Conservation (phyloP, 2,113 vertebrate species). For the Myiagra hebetior region DNA sequence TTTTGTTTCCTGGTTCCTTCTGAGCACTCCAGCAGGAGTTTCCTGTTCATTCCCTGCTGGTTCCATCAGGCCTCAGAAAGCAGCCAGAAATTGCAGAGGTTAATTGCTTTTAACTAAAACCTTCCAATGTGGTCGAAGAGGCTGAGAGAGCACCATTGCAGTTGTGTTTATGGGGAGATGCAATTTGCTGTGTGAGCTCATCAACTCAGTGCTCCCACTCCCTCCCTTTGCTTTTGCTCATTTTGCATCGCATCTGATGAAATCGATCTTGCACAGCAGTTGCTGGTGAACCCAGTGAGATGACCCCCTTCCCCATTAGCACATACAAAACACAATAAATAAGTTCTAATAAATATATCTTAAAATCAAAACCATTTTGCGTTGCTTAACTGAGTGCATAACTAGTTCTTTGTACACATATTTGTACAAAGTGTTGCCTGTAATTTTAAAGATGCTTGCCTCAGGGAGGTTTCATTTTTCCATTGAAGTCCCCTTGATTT, state of each 20-base stretch:
- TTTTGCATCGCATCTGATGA: background rate
- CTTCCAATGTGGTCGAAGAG: background rate
- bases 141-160: background rate
- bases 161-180: background rate
- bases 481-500: slow-evolving; percentile 88
- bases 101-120: background rate
- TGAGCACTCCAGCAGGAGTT: background rate
- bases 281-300: background rate
- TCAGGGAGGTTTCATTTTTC: slow-evolving; percentile 81
- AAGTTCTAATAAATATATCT: slow-evolving; percentile 80
- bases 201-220: fast-evolving
- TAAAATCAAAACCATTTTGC: slow-evolving; percentile 74
- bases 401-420: slow-evolving; percentile 86
- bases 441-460: slow-evolving; percentile 87
- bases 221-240: background rate
- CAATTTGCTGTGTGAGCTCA: background rate
- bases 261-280: background rate
- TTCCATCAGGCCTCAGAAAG: background rate
- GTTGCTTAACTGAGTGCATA: slow-evolving; percentile 76
- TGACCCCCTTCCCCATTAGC: background rate
- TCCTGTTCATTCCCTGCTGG: background rate
- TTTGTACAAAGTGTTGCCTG: slow-evolving; percentile 87
- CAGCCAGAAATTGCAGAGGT: background rate
- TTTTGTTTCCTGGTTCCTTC: background rate
- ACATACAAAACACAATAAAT: slow-evolving; percentile 68